Conservation (phyloP, 2,113 vertebrate species). For the Pangasianodon hypophthalmus region DNA sequence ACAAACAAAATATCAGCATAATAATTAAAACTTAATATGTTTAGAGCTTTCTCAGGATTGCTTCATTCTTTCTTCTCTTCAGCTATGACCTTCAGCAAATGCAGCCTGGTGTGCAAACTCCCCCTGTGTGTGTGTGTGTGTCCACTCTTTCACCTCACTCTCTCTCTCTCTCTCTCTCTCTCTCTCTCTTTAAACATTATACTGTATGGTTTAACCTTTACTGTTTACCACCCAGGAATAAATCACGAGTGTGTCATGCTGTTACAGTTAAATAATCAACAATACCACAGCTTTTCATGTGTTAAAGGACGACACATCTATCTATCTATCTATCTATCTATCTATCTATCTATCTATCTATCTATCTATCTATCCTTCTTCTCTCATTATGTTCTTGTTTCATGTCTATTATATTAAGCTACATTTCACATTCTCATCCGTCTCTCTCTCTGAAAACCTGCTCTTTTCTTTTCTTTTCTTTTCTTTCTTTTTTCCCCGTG, state of each 20-base stretch:
- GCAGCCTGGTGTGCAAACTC: not conserved
- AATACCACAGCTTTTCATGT: not conserved
- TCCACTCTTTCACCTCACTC: not conserved
- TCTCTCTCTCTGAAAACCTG: slow-evolving; percentile 31
- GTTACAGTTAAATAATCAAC: not conserved
- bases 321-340: not conserved
- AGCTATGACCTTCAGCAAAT: not conserved
- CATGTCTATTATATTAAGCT: not conserved
- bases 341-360: not conserved
- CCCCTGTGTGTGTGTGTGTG: not conserved
- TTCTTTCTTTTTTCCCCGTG: slow-evolving; percentile 4
- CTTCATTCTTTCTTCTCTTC: not conserved
- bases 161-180: not conserved
- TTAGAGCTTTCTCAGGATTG: not conserved
- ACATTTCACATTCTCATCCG: not conserved
- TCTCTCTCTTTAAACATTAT: not conserved
- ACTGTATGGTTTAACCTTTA: not conserved
- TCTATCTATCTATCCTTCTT: too few relatives aligned
- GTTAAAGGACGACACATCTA: not conserved
- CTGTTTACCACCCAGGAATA: not conserved
- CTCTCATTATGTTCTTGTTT: not conserved
- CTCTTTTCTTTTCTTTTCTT: not conserved
- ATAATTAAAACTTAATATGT: not conserved
- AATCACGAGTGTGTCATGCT: not conserved
- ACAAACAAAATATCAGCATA: too few relatives aligned